Conservation (phyloP, 2,797 vertebrate species). For the Cheracebus regulus region DNA sequence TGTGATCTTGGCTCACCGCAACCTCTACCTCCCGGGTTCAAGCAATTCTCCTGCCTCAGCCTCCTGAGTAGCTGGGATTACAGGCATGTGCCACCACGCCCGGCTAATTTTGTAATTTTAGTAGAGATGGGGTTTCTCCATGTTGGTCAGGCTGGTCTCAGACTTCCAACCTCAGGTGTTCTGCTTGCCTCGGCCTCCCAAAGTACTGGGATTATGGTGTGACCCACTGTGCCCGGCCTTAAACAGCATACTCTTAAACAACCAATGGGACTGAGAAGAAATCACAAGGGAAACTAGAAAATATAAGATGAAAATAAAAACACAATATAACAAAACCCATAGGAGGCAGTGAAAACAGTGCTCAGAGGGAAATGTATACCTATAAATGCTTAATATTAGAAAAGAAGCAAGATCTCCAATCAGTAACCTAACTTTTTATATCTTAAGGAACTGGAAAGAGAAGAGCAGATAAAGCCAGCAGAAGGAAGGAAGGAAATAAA, state of each 20-base stretch:
- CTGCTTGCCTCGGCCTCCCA: too few species aligned
- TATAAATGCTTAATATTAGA: neutral
- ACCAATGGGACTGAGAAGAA: neutral
- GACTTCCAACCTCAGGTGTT: too few species aligned
- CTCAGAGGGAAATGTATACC: neutral
- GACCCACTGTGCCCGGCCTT: too few species aligned
- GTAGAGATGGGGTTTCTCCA: too few species aligned
- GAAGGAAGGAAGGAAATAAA: neutral
- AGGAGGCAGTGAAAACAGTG: neutral
- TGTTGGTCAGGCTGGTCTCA: too few species aligned
- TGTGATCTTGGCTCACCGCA: too few species aligned
- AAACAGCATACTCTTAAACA: neutral
- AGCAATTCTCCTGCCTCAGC: too few species aligned
- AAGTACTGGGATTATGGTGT: too few species aligned
- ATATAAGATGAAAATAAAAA: conserved; percentile 12
- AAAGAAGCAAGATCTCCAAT: neutral
- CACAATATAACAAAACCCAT: neutral
- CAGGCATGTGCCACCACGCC: too few species aligned
- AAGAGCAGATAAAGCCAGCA: neutral
- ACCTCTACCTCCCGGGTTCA: too few species aligned
- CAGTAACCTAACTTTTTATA: neutral
- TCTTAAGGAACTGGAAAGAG: neutral
- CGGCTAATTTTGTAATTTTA: too few species aligned
- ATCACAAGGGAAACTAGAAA: neutral
- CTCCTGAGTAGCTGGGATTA: too few species aligned